Conservation (phyloP, 2,797 vertebrate genomes). For the Bovichtus variegatus region DNA sequence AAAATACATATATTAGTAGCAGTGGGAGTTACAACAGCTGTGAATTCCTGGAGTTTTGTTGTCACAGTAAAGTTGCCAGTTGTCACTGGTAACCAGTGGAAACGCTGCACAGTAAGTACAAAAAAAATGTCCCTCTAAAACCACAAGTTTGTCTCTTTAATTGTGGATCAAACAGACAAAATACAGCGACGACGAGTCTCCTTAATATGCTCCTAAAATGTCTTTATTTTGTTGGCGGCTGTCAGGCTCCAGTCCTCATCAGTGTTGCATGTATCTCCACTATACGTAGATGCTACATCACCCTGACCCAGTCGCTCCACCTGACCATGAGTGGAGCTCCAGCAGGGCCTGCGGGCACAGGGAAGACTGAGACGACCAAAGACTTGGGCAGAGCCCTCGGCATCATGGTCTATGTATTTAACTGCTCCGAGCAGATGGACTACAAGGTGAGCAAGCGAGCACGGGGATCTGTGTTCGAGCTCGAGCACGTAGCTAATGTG, state of each 20-base stretch:
- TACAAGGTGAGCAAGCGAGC: conserved; percentile 89
- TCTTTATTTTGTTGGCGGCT: too few relatives aligned
- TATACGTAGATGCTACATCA: conserved; percentile 92
- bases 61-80: too few relatives aligned
- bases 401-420: conserved; percentile 97
- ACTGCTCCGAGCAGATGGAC: conserved; percentile 99
- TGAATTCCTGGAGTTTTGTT: too few relatives aligned
- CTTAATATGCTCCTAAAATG: background rate
- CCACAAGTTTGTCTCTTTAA: background rate
- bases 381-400: conserved; percentile 95
- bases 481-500: background rate
- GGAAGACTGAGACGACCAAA: conserved; percentile 97
- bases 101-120: too few relatives aligned
- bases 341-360: conserved; percentile 93
- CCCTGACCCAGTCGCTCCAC: conserved; percentile 95
- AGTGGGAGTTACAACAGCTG: too few relatives aligned
- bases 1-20: too few relatives aligned
- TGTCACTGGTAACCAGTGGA: too few relatives aligned
- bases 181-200: background rate
- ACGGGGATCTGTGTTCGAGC: background rate
- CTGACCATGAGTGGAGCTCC: conserved; percentile 97
- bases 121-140: background rate
- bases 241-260: background rate
- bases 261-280: background rate
- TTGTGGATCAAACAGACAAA: background rate